Evolutionary conservation across 1,140 invertebrate genomes (phyloP), one percentile per base, ranked within the genome.

Genomic region (Eurosta solidaginis): DNA sequence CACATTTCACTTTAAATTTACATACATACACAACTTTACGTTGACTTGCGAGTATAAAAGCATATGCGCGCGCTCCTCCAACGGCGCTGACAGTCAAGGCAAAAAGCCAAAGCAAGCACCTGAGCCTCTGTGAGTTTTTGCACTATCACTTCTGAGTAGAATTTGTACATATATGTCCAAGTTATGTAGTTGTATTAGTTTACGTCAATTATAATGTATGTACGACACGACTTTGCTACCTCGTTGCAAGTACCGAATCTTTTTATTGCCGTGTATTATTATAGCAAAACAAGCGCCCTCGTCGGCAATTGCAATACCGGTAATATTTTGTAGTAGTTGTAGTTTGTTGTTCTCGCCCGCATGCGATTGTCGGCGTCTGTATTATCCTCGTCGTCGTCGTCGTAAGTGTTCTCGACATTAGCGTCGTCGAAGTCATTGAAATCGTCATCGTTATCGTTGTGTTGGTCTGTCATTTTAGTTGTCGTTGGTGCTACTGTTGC

Each of bases 371-470:
- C 47, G 42, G 42, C 44, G 42, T 40, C 74, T 75, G 40, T 50
- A 44, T 47, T 36, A 44, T 59, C 25, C 25, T 40, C 12, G 42
- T 45, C 25, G 7, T 45, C 40, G 25, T 68, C 52, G 54, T 63
- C 40, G 52, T 45, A 7, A 40, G 33, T 54, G 59, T 77, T 40
- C 49, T 77, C 76, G 52, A 22, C 7, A 44, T 77, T 29, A 40
- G 17, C 76, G 52, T 63, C 76, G 50, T 54, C 76, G 76, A 20
- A 44, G 76, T 44, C 59, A 36, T 68, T 54, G 76, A 14, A 42
- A 36, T 63, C 52, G 76, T 63, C 29, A 63, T 40, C 40, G 76
- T 77, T 77, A 40, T 59, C 33, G 50, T 49, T 47, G 25, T 54
- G 29, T 47, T 33, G 54, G 52, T 25, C 63, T 25, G 27, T 77